These are phyloP conservation scores for Glomeris marginata DNA, from an alignment of 2,888 invertebrate species.

Conservation along the genomic window DNA sequence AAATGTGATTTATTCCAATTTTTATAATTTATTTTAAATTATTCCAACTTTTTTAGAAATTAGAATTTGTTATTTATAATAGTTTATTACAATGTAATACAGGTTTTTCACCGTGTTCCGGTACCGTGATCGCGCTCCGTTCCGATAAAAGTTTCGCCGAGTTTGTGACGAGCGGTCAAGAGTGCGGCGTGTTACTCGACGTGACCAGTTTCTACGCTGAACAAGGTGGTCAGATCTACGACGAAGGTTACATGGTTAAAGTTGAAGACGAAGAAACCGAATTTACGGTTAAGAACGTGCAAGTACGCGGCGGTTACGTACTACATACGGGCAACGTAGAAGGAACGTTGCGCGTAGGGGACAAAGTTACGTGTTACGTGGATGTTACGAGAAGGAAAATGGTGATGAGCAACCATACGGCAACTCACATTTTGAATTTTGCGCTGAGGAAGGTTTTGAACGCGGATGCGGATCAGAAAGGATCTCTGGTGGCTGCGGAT, in stretches of 20 bases:
- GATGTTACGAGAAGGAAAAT: slow-evolving; percentile 62
- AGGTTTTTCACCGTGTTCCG: slow-evolving; percentile 53
- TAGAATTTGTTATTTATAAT: no score
- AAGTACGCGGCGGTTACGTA: slow-evolving; percentile 90
- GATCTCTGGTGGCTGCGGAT: slow-evolving; percentile 95
- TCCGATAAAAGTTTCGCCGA: slow-evolving; percentile 70
- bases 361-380: slow-evolving; percentile 61
- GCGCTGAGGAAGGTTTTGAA: slow-evolving; percentile 79
- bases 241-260: slow-evolving; percentile 82
- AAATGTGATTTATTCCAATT: background rate
- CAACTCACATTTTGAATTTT: slow-evolving; percentile 93
- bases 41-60: slow-evolving; percentile 11
- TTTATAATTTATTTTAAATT: slow-evolving; percentile 1
- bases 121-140: slow-evolving; percentile 66
- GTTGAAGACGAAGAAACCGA: slow-evolving; percentile 54
- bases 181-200: slow-evolving; percentile 83
- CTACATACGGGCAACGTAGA: slow-evolving; percentile 83
- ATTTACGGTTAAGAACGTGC: slow-evolving; percentile 81
- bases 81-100: slow-evolving; percentile 3
- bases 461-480: slow-evolving; percentile 84
- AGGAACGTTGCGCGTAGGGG: slow-evolving; percentile 65
- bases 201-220: slow-evolving; percentile 95
- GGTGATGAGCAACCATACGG: slow-evolving; percentile 98
- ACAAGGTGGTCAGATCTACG: slow-evolving; percentile 96
- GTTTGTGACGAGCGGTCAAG: slow-evolving; percentile 62